phyloP scores from a whole-genome alignment of 2,113 vertebrate genomes.

The Dromas ardeola region DNA sequence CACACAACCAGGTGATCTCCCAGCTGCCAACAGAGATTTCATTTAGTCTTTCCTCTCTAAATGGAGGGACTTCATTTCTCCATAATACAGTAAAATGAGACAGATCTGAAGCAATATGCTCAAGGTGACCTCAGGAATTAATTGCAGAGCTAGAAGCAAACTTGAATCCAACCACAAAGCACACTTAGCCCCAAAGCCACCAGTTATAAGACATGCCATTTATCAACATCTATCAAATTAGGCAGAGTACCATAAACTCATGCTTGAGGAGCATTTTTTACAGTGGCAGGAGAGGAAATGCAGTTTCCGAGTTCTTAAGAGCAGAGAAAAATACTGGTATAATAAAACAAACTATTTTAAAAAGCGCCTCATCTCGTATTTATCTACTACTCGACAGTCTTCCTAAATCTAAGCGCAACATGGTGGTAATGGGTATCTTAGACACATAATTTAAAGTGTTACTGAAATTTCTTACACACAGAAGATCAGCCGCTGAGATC shows the following conservation, averaged over 20 bases:
- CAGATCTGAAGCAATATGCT: not conserved
- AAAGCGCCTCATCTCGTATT: constrained; percentile 31
- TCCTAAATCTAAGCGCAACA: not conserved
- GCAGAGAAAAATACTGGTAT: not conserved
- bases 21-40: not conserved
- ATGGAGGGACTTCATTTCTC: not conserved
- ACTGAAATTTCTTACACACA: not conserved
- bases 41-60: not conserved
- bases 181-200: constrained; percentile 13
- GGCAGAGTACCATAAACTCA: not conserved
- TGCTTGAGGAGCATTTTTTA: not conserved
- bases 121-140: constrained; percentile 44
- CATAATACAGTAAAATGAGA: not conserved
- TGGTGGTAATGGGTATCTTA: constrained; percentile 3
- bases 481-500: constrained; percentile 28
- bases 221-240: constrained; percentile 47
- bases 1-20: not conserved
- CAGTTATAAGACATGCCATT: not conserved
- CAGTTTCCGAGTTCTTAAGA: not conserved
- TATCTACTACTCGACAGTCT: constrained; percentile 34
- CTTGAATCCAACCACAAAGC: not conserved
- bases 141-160: constrained; percentile 11
- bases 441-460: constrained; percentile 18
- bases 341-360: constrained; percentile 21
- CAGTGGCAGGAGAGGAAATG: not conserved